Evolutionary conservation across 2,888 invertebrate species (phyloP), one percentile per base, ranked within the genome.

Genomic region (Pocota personata): DNA sequence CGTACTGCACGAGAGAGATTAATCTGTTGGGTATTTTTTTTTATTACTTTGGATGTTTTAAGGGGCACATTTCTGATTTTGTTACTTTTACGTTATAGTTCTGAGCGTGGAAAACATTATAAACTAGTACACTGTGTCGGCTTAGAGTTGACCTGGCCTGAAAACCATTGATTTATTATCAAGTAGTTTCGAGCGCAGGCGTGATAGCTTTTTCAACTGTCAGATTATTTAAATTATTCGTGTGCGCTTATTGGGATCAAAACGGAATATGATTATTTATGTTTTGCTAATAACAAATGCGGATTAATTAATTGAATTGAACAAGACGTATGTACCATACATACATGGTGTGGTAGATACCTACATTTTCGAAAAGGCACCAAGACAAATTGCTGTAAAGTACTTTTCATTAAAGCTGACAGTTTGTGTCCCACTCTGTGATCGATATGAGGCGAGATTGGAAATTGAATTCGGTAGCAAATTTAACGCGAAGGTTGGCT

Each of bases 61-160:
- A 27, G 19, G 10, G 32, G 32, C 64, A 48, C 46, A 30, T n/a
- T 40, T 14, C n/a, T 3, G 43, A 66, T 48, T 46, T 58, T 24
- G 30, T 60, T 78, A 58, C 37, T 52, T 64, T 50, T 43, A 27
- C 40, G 19, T 55, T 67, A 57, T 21, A 58, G 62, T 67, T 62
- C 75, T 16, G 24, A 50, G 64, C 50, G 40, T 14, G 72, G 16
- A 58, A 50, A 24, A 60, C 24, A 60, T 58, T 80, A 14, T n/a
- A 40, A 76, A 66, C 64, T 82, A 37, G 82, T 16, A 75, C 82
- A 76, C 75, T 76, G 69, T 69, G 69, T 75, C 69, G 37, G 16
- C 71, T 71, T 57, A 12, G 19, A 64, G 16, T 64, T 76, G 75
- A 71, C 69, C 69, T 69, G 75, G 40, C 52, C n/a, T 40, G 35